Conservation (phyloP, 2,888 invertebrate species). For the Scaptomyza reducta region DNA sequence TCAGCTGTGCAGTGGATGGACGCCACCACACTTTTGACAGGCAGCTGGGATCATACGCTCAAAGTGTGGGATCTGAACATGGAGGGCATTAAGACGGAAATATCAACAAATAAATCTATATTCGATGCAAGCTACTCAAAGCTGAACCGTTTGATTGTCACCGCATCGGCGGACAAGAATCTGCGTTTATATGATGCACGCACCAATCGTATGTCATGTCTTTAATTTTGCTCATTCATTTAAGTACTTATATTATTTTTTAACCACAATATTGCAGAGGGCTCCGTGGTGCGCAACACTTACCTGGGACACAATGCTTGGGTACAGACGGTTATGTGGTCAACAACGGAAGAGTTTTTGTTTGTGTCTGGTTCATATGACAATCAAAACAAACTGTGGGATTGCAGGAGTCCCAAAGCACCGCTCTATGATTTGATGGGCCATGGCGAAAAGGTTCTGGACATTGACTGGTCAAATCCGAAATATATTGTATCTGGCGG, state of each 20-base stretch:
- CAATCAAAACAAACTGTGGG: slow-evolving; percentile 96
- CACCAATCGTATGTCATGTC: slow-evolving; percentile 88
- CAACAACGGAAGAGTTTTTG: slow-evolving; percentile 90
- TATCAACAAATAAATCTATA: slow-evolving; percentile 95
- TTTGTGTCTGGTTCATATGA: slow-evolving; percentile 98
- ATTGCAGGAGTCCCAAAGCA: slow-evolving; percentile 95
- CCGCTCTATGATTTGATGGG: slow-evolving; percentile 96
- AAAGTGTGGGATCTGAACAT: slow-evolving; percentile 96
- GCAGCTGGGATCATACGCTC: slow-evolving; percentile 98
- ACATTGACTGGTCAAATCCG: slow-evolving; percentile 96
- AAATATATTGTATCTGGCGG: slow-evolving; percentile 95
- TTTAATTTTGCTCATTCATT: background rate
- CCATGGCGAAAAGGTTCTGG: slow-evolving; percentile 96
- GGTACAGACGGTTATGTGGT: slow-evolving; percentile 97
- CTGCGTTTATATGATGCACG: slow-evolving; percentile 96
- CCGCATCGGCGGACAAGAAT: slow-evolving; percentile 96
- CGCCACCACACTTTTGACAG: slow-evolving; percentile 90
- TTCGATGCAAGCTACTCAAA: slow-evolving; percentile 94
- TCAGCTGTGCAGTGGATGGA: slow-evolving; percentile 94
- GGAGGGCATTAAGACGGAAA: slow-evolving; percentile 92
- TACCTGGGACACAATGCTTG: slow-evolving; percentile 94
- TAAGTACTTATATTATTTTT: slow-evolving; percentile 1
- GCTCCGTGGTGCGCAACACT: slow-evolving; percentile 93
- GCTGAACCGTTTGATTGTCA: slow-evolving; percentile 89
- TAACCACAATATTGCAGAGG: slow-evolving; percentile 86